phyloP scores from a whole-genome alignment of 1,140 invertebrate species.

The Orius insidiosus region DNA sequence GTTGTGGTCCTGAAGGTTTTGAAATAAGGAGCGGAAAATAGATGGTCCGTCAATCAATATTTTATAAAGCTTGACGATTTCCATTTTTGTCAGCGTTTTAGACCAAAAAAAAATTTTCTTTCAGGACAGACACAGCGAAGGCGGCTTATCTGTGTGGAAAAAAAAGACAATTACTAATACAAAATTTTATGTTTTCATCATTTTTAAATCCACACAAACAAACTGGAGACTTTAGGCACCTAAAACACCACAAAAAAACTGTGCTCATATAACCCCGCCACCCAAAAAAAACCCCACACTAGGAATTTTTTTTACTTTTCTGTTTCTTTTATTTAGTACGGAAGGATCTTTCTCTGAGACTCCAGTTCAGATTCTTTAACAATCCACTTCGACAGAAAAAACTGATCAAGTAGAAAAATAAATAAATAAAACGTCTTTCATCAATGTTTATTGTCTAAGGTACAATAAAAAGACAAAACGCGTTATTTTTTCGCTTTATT shows the following conservation, averaged over 20 bases:
- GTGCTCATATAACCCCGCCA: neutral
- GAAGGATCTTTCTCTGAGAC: slow-evolving; percentile 80
- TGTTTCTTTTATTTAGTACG: slow-evolving; percentile 51
- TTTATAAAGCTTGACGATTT: neutral
- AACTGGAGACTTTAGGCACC: neutral
- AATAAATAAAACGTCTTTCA: slow-evolving; percentile 11
- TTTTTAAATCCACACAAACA: neutral
- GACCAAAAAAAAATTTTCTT: slow-evolving; percentile 5
- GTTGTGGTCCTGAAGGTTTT: slow-evolving; percentile 5
- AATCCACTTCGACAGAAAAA: slow-evolving; percentile 59
- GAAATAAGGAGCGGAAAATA: slow-evolving; percentile 6
- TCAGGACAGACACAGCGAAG: slow-evolving; percentile 5
- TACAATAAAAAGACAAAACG: neutral
- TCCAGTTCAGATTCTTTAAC: slow-evolving; percentile 86
- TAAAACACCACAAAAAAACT: neutral
- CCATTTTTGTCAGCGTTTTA: neutral
- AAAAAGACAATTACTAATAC: slow-evolving; percentile 2
- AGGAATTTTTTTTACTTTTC: slow-evolving; percentile 21
- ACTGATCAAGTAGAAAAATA: slow-evolving; percentile 52
- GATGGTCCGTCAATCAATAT: slow-evolving; percentile 4
- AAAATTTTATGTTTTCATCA: neutral
- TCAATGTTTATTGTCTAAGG: slow-evolving; percentile 12
- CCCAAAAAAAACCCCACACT: slow-evolving; percentile 1
- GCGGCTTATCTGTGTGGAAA: slow-evolving; percentile 2
- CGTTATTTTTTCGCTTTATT: neutral